Evolutionary conservation across 2,797 vertebrate genomes (phyloP).

Genomic region (Psittacula derbiana): DNA sequence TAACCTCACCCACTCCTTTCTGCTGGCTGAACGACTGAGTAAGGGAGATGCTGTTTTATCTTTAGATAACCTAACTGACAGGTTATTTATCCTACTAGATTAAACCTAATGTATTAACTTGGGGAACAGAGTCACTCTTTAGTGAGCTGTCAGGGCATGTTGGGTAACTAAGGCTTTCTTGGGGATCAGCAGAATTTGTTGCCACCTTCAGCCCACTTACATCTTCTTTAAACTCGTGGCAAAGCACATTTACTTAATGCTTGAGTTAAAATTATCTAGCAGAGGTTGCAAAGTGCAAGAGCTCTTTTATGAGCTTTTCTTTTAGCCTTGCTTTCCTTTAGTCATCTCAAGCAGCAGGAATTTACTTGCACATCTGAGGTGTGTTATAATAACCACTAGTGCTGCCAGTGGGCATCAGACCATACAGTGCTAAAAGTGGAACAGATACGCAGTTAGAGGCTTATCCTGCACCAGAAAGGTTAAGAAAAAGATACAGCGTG

Average conservation of each 20-base stretch:
- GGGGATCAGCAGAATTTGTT: background rate
- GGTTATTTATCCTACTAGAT: background rate
- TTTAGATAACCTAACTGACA: background rate
- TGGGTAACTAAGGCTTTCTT: background rate
- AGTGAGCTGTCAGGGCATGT: background rate
- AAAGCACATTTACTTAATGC: background rate
- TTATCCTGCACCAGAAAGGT: background rate
- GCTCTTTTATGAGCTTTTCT: background rate
- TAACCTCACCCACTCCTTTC: background rate
- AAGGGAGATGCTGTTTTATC: background rate
- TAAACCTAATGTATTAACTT: background rate
- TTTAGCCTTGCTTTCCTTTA: background rate
- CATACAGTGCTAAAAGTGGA: background rate
- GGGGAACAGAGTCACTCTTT: background rate
- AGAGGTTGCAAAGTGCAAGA: background rate
- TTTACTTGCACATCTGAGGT: background rate
- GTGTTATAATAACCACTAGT: background rate
- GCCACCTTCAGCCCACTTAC: background rate
- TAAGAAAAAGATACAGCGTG: background rate
- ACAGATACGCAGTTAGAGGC: background rate
- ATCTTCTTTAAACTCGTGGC: background rate
- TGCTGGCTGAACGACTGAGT: background rate
- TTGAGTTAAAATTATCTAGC: background rate
- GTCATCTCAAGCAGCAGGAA: background rate
- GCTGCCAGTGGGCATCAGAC: background rate